Evolutionary conservation across 2,797 vertebrate species (phyloP), one percentile per base, ranked within the genome.

Genomic region (Diceros bicornis): DNA sequence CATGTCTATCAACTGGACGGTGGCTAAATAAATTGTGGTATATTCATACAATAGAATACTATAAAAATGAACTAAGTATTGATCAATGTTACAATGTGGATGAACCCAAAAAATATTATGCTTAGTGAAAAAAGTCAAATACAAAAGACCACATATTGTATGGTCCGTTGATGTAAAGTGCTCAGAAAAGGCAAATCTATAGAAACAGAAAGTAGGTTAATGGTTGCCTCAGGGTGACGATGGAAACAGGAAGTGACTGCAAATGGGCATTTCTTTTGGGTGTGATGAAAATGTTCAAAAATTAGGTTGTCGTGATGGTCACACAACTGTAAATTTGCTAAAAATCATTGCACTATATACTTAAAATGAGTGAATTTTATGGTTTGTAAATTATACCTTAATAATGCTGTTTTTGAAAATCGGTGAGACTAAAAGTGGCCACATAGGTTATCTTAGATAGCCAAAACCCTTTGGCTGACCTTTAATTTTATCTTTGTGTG

Each of bases 51-150:
- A 71, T 34, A 29, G 32, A 96, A 71, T 41, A 82, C 66, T 37
- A 27, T 61, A 89, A 93, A 96, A 96, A 69, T 78, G 37, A 94
- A 29, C 52, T 89, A 71, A 66, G 12, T 44, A 72, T 82, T 92
- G 23, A 89, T 66, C 57, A 95, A 78, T 62, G 34, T 13, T 83
- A 25, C 32, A 75, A 37, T 52, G 62, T 68, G 16, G 13, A 21
- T 77, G 37, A 95, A 57, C 34, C 25, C 4, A 32, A 83, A 93
- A 72, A 55, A 91, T 44, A 50, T 57, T 47, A 93, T 59, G 5
- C 52, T 75, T 16, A 61, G 11, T 55, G 27, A 84, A 90, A 91
- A 69, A 88, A 77, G 23, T 16, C 66, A 77, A 68, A 74, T 37
- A 57, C 2, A 52, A 78, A 91, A 92, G 61, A 44, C 20, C n/a